Percentiles rank a stretch among this genome's conserved stretches.
Evolutionary conservation across 2,888 invertebrate genomes (phyloP).

Genomic region (Ophioninae sp.): DNA sequence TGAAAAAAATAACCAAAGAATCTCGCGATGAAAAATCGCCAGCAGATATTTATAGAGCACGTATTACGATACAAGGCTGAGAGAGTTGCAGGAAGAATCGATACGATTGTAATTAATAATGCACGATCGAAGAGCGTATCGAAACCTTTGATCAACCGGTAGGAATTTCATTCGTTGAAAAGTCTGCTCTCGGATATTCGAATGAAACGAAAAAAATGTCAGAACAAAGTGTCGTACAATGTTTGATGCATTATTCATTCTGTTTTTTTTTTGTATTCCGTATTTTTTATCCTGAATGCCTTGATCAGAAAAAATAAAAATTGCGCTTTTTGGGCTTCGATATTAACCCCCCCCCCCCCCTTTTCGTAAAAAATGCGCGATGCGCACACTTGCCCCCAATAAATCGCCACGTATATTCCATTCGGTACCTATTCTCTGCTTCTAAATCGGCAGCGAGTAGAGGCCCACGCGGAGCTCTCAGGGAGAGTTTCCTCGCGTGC

Average conservation of each 20-base stretch:
- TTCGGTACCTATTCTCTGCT: constrained; percentile 14
- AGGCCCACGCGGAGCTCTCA: constrained; percentile 19
- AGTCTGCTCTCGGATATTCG: neutral
- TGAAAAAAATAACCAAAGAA: constrained; percentile 9
- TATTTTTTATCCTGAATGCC: neutral
- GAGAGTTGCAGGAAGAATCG: constrained; percentile 11
- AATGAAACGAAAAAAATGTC: neutral
- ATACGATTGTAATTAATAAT: constrained; percentile 17
- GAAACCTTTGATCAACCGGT: constrained; percentile 10
- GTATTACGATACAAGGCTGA: neutral
- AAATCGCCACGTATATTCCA: neutral
- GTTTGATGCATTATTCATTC: neutral
- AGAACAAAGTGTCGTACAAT: neutral
- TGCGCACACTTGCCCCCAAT: constrained; percentile 7
- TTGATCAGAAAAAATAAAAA: neutral
- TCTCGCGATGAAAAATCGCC: constrained; percentile 10
- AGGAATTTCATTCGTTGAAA: constrained; percentile 1
- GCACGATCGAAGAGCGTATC: neutral
- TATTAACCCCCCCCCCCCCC: too few relatives aligned
- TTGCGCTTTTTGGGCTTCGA: too few relatives aligned
- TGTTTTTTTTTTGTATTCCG: too few relatives aligned
- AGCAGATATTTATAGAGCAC: constrained; percentile 2
- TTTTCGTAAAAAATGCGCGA: neutral
- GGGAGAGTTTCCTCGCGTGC: constrained; percentile 71
- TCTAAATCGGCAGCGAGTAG: constrained; percentile 12